Base-by-base conservation (phyloP, 2,797 vertebrate species). In the Bufotes viridis region DNA sequence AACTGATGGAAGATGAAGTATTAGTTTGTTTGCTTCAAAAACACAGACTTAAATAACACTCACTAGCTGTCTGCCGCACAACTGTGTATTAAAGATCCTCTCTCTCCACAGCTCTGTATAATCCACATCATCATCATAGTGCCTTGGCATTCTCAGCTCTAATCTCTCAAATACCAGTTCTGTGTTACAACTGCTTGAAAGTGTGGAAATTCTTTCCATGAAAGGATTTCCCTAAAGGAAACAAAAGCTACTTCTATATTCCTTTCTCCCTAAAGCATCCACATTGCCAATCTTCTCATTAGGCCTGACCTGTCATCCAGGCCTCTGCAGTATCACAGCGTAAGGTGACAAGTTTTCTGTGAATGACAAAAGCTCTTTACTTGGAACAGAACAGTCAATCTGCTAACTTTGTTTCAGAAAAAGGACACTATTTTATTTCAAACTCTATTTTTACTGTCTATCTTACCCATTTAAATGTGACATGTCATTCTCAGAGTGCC, bases 311-410 rank as follows among this genome's bases (percentile, higher is more conserved):
- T 91, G 90, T 94, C 95, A 94, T 90, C 90, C 70, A 55, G 51
- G 93, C 94, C 94, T 93, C 90, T 91, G 93, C 90, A 93, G 91
- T 90, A 92, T 92, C 94, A 93, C 92, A 85, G 87, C 88, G 85
- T 92, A 94, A 92, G 92, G 92, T 94, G 95, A 92, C 92, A 92
- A 93, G 91, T 92, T 92, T 87, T 90, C 87, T 92, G 65, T 90
- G 93, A 95, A 90, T 92, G 93, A 93, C 94, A 94, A 93, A 95
- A 94, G 93, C 93, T 95, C 94, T 96, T 93, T 93, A 93, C 93
- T 93, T 90, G 87, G 90, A 92, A 93, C 94, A 93, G 93, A 94
- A 94, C 91, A 94, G 95, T 93, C 93, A 92, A 93, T 91, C 92
- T 87, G 91, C 87, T 92, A 92, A 89, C 95, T 93, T 94, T 93